Percentiles rank a stretch among this genome's conserved stretches.
These are phyloP conservation scores for Gymnoscopelus microlampas DNA, from an alignment of 2,797 vertebrate genomes.

Conservation along the genomic window DNA sequence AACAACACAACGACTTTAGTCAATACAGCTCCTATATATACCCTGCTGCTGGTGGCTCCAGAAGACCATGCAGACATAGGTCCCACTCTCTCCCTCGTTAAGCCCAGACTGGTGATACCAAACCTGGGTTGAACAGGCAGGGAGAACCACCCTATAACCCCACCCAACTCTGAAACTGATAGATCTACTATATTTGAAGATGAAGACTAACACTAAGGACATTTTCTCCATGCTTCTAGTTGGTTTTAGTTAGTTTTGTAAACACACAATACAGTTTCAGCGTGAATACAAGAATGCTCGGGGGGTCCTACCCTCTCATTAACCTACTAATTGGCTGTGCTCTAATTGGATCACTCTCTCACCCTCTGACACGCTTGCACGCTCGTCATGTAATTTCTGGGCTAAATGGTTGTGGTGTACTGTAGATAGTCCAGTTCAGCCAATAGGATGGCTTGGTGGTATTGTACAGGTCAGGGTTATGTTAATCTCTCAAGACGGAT, in stretches of 20 bases:
- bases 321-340: conserved; percentile 79
- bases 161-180: neutral
- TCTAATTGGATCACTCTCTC: conserved; percentile 80
- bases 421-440: conserved; percentile 46
- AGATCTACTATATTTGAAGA: no score
- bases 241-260: no score
- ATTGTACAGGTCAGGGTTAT: conserved; percentile 60
- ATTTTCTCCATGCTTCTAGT: no score
- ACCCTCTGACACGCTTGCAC: neutral
- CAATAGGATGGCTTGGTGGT: conserved; percentile 45
- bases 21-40: conserved; percentile 40
- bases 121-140: neutral
- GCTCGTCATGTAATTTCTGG: conserved; percentile 63
- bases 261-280: no score
- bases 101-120: conserved; percentile 21
- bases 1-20: conserved; percentile 40
- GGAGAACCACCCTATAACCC: neutral
- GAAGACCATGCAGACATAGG: conserved; percentile 21
- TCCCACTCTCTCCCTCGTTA: conserved; percentile 9
- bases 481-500: no score
- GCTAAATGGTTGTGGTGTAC: conserved; percentile 80
- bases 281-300: no score
- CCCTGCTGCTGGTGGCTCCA: conserved; percentile 46
- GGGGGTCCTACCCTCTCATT: conserved; percentile 71
- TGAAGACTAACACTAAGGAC: no score